Evolutionary conservation across 2,888 invertebrate species (phyloP).

Genomic region (Pegoplata infirma): DNA sequence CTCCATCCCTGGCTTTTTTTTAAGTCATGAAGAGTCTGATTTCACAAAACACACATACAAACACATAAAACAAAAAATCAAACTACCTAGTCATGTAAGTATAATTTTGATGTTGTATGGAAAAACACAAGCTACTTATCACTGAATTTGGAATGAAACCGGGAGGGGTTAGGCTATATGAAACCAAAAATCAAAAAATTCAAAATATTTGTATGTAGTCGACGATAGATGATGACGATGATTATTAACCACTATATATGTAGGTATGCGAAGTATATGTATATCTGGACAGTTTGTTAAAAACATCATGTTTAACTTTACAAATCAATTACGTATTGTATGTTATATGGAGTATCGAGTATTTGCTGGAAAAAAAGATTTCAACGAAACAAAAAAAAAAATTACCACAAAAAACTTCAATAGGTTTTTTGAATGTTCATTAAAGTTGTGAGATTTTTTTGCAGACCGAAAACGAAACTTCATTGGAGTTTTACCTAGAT

Average conservation of each 20-base stretch:
- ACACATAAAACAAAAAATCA: neutral
- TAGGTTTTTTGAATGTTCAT: neutral
- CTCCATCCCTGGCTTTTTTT: neutral
- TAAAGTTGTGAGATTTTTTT: neutral
- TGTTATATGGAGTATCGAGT: neutral
- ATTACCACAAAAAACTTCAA: neutral
- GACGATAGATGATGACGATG: constrained; percentile 5
- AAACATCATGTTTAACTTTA: constrained; percentile 42
- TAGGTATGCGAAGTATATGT: constrained; percentile 6
- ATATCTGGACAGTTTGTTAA: neutral
- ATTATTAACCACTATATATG: constrained; percentile 25
- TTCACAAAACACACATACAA: constrained; percentile 6
- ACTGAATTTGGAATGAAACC: constrained; percentile 14
- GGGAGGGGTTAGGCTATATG: constrained; percentile 14
- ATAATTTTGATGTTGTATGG: constrained; percentile 5
- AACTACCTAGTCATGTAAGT: neutral
- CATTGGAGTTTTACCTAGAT: neutral
- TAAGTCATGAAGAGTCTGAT: neutral
- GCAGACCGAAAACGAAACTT: neutral
- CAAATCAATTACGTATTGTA: constrained; percentile 51
- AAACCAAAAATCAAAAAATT: constrained; percentile 54
- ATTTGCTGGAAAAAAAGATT: neutral
- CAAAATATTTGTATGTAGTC: constrained; percentile 45
- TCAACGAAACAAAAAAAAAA: too few relatives aligned
- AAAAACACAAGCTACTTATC: constrained; percentile 60